Base-by-base conservation (phyloP, 2,113 vertebrate genomes). In the Terrapene triunguis region DNA sequence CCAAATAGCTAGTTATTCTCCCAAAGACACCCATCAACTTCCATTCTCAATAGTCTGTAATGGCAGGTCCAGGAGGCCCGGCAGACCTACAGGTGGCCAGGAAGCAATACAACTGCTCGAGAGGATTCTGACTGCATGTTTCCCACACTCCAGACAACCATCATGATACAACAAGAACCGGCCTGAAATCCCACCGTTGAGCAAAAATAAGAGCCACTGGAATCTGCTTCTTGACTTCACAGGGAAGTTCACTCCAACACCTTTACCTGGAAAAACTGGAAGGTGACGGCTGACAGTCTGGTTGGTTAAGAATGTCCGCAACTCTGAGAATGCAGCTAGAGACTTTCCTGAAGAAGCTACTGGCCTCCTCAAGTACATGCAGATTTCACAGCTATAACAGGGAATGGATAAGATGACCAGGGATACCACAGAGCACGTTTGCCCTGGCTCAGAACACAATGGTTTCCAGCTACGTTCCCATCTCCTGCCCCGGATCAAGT, bases 41-140 rank as follows among this genome's bases (percentile, higher is more conserved):
- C 95, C 96, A 91, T 47, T 96, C 47, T 92, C 48, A n/a, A 25
- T 92, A 91, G 93, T 85, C 80, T 86, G 88, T 22, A 3, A 85
- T 35, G 72, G 38, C 96, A 97, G 94, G 93, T 96, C 94, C 90
- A 48, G 35, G 69, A 51, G 79, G 76, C 35, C 14, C 16, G 3
- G 62, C 32, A n/a, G 29, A 62, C 4, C 59, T 7, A 13, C 5
- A 29, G 24, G 25, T 50, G 82, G 74, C 21, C 62, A 62, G 14
- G 53, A 29, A 95, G 11, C 76, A 86, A 92, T 2, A 14, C 8
- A 85, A 74, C 29, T 78, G 87, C 47, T 32, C 6, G 32, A 62
- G 29, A 35, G 29, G 59, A 62, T 62, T 62, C 59, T 62, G 12
- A 29, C 8, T 25, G 65, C 16, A 38, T 55, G 22, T 42, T 35